A percentile compares a stretch with the other conserved stretches of the same genome.
phyloP scores from a whole-genome alignment of 2,113 vertebrate genomes.

The Xyliphius kryptos region DNA sequence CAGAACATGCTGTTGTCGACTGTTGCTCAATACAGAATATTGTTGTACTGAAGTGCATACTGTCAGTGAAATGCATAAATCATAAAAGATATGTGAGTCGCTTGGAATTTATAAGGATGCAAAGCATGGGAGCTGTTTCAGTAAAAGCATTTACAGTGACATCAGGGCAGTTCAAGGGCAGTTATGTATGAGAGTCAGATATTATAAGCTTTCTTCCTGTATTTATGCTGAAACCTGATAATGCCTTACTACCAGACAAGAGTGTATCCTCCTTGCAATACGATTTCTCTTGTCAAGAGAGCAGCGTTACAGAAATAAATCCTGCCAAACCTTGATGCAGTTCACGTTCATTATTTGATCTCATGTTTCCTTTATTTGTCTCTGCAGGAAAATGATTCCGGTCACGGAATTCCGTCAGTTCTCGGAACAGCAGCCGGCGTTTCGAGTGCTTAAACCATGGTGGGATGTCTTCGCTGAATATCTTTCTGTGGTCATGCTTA shows the following conservation, averaged over 20 bases:
- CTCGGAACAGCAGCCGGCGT: slow-evolving; percentile 94
- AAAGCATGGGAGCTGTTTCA: slow-evolving; percentile 3
- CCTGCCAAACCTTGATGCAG: not conserved
- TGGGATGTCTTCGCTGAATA: slow-evolving; percentile 99
- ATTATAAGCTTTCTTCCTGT: slow-evolving; percentile 4
- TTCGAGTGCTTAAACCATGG: slow-evolving; percentile 97
- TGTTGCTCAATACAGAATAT: too few species aligned
- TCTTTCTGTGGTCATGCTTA: slow-evolving; percentile 93
- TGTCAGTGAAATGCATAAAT: not conserved
- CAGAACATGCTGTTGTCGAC: too few species aligned
- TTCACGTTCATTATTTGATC: slow-evolving; percentile 8
- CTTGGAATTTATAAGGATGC: not conserved
- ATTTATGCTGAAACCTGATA: slow-evolving; percentile 20
- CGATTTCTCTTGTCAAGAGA: not conserved
- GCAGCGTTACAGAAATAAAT: slow-evolving; percentile 3
- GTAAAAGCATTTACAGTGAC: slow-evolving; percentile 2
- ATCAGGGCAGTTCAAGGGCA: slow-evolving; percentile 1
- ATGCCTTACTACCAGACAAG: not conserved
- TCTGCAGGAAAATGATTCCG: slow-evolving; percentile 86
- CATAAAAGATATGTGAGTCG: not conserved
- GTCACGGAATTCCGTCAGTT: slow-evolving; percentile 97
- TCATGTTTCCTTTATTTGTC: slow-evolving; percentile 26
- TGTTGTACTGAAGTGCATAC: not conserved
- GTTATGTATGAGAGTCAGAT: not conserved
- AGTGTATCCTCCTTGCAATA: not conserved